Conservation (phyloP, 2,113 vertebrate species). For the Atlantisia rogersi region DNA sequence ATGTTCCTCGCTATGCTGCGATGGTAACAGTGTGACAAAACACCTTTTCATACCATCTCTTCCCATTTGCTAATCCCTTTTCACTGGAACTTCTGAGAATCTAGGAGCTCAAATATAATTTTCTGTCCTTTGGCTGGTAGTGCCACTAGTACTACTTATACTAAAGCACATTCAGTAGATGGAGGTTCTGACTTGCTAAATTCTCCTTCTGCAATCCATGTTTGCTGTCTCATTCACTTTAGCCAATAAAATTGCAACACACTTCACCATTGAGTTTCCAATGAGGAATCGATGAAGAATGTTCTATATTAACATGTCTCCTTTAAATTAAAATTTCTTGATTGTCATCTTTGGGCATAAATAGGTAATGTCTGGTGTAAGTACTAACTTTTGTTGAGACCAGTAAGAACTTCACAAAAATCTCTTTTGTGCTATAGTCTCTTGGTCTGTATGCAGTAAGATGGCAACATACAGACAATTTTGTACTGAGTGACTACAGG, state of each 20-base stretch:
- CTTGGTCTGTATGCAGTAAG: background rate
- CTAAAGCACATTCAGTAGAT: background rate
- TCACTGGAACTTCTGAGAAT: background rate
- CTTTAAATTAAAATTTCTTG: background rate
- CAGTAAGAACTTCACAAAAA: background rate
- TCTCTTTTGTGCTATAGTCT: background rate
- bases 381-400: background rate
- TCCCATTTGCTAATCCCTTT: background rate
- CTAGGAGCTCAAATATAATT: background rate
- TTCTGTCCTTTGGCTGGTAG: background rate
- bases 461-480: background rate
- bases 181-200: background rate
- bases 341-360: background rate
- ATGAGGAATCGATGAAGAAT: background rate
- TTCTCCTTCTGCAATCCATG: background rate
- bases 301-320: background rate
- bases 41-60: background rate
- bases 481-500: background rate
- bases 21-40: background rate
- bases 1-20: background rate
- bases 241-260: background rate
- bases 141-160: background rate
- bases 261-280: background rate
- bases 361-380: background rate
- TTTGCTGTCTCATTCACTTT: background rate